Conservation (phyloP, 2,888 invertebrate species). For the Agapetus fuscipes region DNA sequence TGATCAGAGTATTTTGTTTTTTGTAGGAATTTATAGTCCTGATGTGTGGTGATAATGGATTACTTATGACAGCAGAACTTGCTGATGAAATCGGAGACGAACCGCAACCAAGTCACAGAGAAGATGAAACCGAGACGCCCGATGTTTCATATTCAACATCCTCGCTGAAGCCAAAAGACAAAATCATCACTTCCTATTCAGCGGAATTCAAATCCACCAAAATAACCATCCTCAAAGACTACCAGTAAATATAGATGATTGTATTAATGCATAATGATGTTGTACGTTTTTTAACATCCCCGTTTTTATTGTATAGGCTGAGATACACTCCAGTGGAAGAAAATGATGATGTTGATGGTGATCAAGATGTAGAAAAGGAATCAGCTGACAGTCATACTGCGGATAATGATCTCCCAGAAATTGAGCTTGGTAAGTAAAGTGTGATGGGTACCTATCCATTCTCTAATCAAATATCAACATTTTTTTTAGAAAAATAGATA, state of each 20-base stretch:
- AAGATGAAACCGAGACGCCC: constrained; percentile 36
- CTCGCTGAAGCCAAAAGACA: too few relatives aligned
- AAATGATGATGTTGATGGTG: background rate
- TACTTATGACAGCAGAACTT: too few relatives aligned
- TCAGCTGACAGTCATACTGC: background rate
- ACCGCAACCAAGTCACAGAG: too few relatives aligned
- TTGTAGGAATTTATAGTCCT: constrained; percentile 32
- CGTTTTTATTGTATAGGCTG: background rate
- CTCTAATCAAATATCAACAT: background rate
- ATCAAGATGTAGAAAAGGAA: background rate
- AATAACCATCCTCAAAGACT: constrained; percentile 35
- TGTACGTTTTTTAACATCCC: too few relatives aligned
- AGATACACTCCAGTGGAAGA: background rate
- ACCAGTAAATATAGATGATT: too few relatives aligned
- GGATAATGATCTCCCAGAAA: background rate
- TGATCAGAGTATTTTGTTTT: too few relatives aligned
- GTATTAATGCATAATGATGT: too few relatives aligned
- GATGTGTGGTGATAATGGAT: constrained; percentile 37
- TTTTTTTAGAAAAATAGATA: background rate
- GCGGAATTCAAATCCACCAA: constrained; percentile 34
- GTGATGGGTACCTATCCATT: background rate
- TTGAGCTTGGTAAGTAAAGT: background rate
- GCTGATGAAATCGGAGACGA: too few relatives aligned
- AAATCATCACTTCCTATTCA: constrained; percentile 39
- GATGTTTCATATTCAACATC: constrained; percentile 25